phyloP scores from a whole-genome alignment of 2,797 vertebrate species.

The Gallinago solitaria region DNA sequence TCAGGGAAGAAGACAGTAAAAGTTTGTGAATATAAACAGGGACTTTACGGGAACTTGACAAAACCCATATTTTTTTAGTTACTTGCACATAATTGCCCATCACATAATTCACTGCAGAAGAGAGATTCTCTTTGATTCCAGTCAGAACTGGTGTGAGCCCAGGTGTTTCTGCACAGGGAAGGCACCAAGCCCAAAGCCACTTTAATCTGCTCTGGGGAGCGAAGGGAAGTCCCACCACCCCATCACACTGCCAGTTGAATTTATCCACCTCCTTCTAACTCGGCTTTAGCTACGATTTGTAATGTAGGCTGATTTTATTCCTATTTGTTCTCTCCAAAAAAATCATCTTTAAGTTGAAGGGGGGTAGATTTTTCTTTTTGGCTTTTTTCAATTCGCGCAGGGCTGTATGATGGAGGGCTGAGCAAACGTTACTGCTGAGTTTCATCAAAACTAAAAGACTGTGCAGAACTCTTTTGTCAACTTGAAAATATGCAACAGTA shows the following conservation, averaged over 20 bases:
- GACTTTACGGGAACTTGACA: slow-evolving; percentile 35
- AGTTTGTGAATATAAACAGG: slow-evolving; percentile 15
- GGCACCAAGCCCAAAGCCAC: slow-evolving; percentile 11
- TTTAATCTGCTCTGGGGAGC: not conserved
- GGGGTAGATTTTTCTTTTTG: not conserved
- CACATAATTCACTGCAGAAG: slow-evolving; percentile 40
- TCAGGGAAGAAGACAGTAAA: slow-evolving; percentile 12
- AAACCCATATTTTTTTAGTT: slow-evolving; percentile 43
- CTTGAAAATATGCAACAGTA: slow-evolving; percentile 2
- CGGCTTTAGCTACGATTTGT: not conserved
- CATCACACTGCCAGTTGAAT: fast-evolving
- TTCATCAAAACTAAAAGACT: not conserved
- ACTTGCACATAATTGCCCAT: slow-evolving; percentile 30
- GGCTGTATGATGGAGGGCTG: not conserved
- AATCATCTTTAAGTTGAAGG: not conserved
- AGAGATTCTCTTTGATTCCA: slow-evolving; percentile 57
- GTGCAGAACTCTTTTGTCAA: not conserved
- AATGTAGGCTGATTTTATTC: not conserved
- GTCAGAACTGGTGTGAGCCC: not conserved
- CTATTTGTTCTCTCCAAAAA: not conserved
- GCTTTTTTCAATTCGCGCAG: not conserved
- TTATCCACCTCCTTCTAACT: not conserved
- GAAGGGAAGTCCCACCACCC: not conserved
- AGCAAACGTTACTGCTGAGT: not conserved
- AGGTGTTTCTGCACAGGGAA: not conserved